Conservation (phyloP, 2,113 vertebrate species). For the Chloropsis cyanopogon region DNA sequence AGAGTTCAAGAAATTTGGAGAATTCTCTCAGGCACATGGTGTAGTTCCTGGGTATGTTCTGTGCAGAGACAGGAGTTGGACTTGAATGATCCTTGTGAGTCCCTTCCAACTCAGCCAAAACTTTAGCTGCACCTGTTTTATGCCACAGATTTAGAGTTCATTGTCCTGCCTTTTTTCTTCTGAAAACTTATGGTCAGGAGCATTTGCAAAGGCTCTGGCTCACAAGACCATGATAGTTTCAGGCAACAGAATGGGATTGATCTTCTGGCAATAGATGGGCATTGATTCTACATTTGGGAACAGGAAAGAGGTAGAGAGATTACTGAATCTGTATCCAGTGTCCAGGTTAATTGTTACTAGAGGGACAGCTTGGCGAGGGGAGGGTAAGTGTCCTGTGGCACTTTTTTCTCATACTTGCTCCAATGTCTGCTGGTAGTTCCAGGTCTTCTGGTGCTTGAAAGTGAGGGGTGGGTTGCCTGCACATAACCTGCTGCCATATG, state of each 20-base stretch:
- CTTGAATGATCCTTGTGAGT: background rate
- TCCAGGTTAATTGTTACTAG: background rate
- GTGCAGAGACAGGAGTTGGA: background rate
- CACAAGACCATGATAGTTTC: accelerated
- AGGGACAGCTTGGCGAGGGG: background rate
- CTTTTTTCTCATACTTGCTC: background rate
- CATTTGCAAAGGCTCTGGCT: background rate
- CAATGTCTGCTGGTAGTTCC: background rate
- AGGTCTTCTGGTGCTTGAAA: background rate
- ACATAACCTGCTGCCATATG: background rate
- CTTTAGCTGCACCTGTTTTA: background rate
- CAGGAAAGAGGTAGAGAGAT: background rate
- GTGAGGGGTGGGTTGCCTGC: background rate
- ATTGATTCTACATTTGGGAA: background rate
- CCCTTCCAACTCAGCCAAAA: background rate
- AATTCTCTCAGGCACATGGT: background rate
- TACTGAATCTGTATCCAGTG: background rate
- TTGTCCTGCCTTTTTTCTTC: background rate
- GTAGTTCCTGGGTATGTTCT: background rate
- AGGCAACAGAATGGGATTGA: background rate
- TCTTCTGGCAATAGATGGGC: background rate
- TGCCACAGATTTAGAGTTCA: background rate
- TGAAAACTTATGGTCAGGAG: background rate
- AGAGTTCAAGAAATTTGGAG: background rate
- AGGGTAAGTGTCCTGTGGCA: background rate